These are phyloP conservation scores for Melieria picta DNA, from an alignment of 2,888 invertebrate species.

Conservation along the genomic window DNA sequence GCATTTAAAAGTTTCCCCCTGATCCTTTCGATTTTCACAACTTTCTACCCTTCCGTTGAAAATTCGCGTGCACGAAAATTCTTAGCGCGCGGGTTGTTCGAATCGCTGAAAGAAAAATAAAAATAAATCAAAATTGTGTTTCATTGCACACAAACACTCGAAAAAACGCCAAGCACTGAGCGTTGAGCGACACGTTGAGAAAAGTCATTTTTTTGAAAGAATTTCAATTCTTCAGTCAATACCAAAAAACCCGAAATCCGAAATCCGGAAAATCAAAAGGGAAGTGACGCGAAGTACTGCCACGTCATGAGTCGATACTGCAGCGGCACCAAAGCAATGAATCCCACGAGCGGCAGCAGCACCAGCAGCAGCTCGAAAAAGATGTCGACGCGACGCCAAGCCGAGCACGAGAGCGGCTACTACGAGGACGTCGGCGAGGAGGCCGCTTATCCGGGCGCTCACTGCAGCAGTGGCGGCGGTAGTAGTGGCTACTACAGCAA, in stretches of 20 bases:
- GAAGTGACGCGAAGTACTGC: not conserved
- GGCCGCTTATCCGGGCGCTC: slow-evolving; percentile 25
- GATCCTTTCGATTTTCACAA: not conserved
- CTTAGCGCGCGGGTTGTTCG: not conserved
- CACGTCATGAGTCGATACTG: slow-evolving; percentile 45
- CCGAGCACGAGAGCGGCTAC: slow-evolving; percentile 84
- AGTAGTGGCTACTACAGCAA: slow-evolving; percentile 35
- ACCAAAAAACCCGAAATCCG: not conserved
- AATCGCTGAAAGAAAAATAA: too few species aligned
- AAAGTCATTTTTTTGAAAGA: not conserved
- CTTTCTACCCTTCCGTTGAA: not conserved
- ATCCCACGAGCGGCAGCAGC: slow-evolving; percentile 17
- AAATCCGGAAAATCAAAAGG: slow-evolving; percentile 1
- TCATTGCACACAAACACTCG: slow-evolving; percentile 35
- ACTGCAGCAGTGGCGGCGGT: slow-evolving; percentile 17
- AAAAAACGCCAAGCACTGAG: slow-evolving; percentile 7
- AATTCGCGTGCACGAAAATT: not conserved
- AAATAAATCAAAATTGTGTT: slow-evolving; percentile 35
- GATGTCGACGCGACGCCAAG: slow-evolving; percentile 74
- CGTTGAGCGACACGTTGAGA: too few species aligned
- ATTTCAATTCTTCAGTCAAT: not conserved
- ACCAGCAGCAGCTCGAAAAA: slow-evolving; percentile 53
- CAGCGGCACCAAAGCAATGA: slow-evolving; percentile 25
- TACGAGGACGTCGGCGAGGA: slow-evolving; percentile 69
- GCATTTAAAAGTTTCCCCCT: slow-evolving; percentile 16